Conservation (phyloP, 2,888 invertebrate genomes). For the Leptopterna dolabrata region DNA sequence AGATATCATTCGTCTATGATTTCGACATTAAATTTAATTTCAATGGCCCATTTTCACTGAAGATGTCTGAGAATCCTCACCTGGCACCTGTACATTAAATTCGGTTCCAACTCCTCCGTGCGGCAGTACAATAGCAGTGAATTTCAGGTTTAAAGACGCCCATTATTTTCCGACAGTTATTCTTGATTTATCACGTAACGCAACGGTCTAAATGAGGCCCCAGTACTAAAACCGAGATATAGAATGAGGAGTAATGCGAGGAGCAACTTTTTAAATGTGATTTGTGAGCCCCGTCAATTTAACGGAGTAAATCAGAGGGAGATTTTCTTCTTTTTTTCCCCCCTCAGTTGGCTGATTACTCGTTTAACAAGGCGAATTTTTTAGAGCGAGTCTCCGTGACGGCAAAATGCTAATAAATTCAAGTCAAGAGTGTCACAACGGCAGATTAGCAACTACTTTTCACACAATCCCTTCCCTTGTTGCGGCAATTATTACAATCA, state of each 20-base stretch:
- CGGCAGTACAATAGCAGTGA: not conserved
- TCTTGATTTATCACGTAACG: not conserved
- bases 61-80: no score
- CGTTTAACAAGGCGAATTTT: slow-evolving; percentile 11
- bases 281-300: not conserved
- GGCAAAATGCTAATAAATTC: not conserved
- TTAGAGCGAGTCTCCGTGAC: not conserved
- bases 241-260: slow-evolving; percentile 11
- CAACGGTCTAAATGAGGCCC: not conserved
- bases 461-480: slow-evolving; percentile 3
- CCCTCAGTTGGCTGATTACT: not conserved
- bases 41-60: no score
- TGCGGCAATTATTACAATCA: not conserved
- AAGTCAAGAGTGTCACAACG: slow-evolving; percentile 7
- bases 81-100: no score
- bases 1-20: no score
- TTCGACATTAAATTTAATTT: no score
- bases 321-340: not conserved
- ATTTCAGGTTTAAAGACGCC: not conserved
- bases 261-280: slow-evolving; percentile 11
- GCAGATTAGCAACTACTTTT: not conserved
- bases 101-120: no score
- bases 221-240: slow-evolving; percentile 11
- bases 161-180: not conserved
- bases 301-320: slow-evolving; percentile 11